Evolutionary conservation across 64 coral and sea anemone species (phyloP).

Genomic region (Hydrozoanthus tunicans): DNA sequence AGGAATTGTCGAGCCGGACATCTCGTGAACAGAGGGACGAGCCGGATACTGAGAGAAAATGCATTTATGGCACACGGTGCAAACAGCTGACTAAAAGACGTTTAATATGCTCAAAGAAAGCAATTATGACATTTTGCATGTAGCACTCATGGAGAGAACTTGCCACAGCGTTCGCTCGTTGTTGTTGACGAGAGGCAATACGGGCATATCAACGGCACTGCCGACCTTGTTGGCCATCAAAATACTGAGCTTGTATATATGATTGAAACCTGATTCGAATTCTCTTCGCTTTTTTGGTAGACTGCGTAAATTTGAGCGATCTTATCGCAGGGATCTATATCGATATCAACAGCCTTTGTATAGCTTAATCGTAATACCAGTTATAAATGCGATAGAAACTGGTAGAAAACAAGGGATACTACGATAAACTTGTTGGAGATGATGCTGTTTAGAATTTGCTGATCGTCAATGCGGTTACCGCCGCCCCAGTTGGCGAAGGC

Average conservation of each 20-base stretch:
- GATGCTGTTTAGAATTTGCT: slow-evolving; percentile 44
- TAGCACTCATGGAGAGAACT: slow-evolving; percentile 46
- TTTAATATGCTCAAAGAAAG: slow-evolving; percentile 9
- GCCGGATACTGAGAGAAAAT: background rate
- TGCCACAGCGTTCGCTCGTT: slow-evolving; percentile 44
- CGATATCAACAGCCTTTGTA: slow-evolving; percentile 42
- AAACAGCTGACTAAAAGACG: slow-evolving; percentile 18
- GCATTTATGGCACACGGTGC: slow-evolving; percentile 2
- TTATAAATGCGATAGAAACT: slow-evolving; percentile 35
- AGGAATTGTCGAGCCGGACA: background rate
- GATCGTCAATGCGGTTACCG: slow-evolving; percentile 48
- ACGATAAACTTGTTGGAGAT: slow-evolving; percentile 59
- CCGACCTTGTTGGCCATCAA: slow-evolving; percentile 61
- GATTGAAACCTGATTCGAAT: slow-evolving; percentile 22
- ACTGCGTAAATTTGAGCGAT: slow-evolving; percentile 20
- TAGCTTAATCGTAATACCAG: slow-evolving; percentile 59
- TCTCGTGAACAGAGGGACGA: slow-evolving; percentile 14
- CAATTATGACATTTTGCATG: slow-evolving; percentile 51
- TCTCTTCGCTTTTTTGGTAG: slow-evolving; percentile 37
- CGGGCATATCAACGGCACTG: slow-evolving; percentile 46
- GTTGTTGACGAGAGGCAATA: slow-evolving; percentile 53
- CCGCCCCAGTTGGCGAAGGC: slow-evolving; percentile 36
- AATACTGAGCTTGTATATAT: slow-evolving; percentile 9
- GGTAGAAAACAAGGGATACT: slow-evolving; percentile 52
- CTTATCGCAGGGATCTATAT: slow-evolving; percentile 29